A percentile compares a stretch with the other conserved stretches of the same genome.
Evolutionary conservation across 2,797 vertebrate genomes (phyloP).

Genomic region (Pseudomugil gertrudae): DNA sequence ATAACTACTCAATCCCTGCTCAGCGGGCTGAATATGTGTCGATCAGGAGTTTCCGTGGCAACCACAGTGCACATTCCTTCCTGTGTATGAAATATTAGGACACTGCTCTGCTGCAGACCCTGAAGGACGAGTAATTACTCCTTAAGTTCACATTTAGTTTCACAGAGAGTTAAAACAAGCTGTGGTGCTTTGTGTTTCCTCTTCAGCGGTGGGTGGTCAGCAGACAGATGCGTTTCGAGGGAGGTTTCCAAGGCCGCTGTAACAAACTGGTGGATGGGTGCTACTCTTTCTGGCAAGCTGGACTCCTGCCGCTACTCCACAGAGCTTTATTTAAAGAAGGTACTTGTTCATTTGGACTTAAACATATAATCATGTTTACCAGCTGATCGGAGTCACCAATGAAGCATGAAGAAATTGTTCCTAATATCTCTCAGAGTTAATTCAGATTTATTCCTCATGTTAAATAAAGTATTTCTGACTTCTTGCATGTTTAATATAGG

Average conservation of each 20-base stretch:
- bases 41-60: constrained; percentile 53
- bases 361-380: no score
- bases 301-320: constrained; percentile 92
- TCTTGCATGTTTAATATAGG: not conserved
- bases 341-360: constrained; percentile 43
- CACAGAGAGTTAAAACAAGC: not conserved
- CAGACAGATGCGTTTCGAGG: constrained; percentile 95
- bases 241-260: constrained; percentile 96
- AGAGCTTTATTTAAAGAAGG: constrained; percentile 89
- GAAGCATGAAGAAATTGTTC: no score
- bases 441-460: not conserved
- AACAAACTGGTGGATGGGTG: constrained; percentile 98
- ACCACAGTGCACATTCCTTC: constrained; percentile 9
- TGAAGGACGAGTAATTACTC: not conserved
- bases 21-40: constrained; percentile 19
- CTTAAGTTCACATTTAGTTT: not conserved
- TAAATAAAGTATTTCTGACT: not conserved
- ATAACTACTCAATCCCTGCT: constrained; percentile 24
- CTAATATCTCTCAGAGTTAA: no score
- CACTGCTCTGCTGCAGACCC: not conserved
- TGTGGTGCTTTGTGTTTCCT: not conserved
- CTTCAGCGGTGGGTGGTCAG: constrained; percentile 91
- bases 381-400: not conserved
- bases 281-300: constrained; percentile 99
- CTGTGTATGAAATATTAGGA: not conserved